Conservation (phyloP, 2,888 invertebrate species). For the Loripinus fragilis region DNA sequence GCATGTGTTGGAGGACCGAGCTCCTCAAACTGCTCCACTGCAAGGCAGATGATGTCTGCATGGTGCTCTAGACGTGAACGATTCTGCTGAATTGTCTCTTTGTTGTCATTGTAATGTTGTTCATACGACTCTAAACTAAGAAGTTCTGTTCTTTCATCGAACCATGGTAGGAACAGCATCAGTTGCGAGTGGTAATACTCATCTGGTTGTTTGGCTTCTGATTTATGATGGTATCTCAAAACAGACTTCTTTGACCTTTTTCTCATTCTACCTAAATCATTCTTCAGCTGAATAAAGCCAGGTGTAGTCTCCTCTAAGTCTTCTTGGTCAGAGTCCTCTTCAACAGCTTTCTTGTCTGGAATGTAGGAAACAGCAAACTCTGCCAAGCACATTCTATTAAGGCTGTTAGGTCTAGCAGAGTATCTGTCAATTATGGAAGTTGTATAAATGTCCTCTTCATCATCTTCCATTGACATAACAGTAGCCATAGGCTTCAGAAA, state of each 20-base stretch:
- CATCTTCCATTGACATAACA: conserved; percentile 43
- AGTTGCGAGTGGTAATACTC: conserved; percentile 35
- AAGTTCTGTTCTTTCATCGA: conserved; percentile 17
- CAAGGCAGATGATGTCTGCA: conserved; percentile 7
- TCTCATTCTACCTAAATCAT: conserved; percentile 40
- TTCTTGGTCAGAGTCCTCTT: conserved; percentile 23
- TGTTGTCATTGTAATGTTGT: conserved; percentile 21
- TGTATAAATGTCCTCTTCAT: conserved; percentile 32
- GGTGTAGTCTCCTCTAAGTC: not conserved
- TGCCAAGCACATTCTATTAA: conserved; percentile 36
- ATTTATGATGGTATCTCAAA: conserved; percentile 37
- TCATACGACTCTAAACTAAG: conserved; percentile 15
- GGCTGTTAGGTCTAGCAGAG: conserved; percentile 17
- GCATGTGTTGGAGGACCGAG: conserved; percentile 31
- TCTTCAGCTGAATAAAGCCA: conserved; percentile 24
- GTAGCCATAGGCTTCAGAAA: conserved; percentile 42
- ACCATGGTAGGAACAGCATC: conserved; percentile 41
- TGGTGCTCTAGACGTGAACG: conserved; percentile 31
- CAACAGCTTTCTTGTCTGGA: not conserved
- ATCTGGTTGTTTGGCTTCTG: conserved; percentile 28
- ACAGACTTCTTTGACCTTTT: conserved; percentile 31
- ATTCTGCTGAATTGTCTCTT: conserved; percentile 20
- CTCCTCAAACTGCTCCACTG: conserved; percentile 32
- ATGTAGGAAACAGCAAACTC: conserved; percentile 33
- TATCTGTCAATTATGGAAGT: conserved; percentile 37